Percentiles rank a stretch among this genome's conserved stretches.
These are phyloP conservation scores for Mellivora capensis DNA, from an alignment of 2,113 vertebrate genomes.

Conservation along the genomic window DNA sequence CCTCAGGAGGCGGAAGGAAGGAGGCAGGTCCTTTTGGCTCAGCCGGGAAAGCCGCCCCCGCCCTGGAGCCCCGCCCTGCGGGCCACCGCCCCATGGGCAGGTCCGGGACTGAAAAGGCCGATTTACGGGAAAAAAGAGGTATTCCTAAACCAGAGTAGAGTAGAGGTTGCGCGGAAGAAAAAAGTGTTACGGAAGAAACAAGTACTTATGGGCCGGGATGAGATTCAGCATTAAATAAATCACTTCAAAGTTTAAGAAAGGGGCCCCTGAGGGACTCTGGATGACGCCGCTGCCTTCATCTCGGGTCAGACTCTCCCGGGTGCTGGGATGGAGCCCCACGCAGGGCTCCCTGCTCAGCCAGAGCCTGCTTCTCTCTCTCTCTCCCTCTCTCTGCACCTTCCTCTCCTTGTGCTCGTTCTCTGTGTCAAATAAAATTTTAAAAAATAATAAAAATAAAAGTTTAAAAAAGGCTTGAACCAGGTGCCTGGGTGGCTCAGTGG, in stretches of 20 bases:
- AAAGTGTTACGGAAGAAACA: background rate
- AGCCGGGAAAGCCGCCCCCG: fast-evolving
- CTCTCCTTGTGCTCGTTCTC: too few relatives aligned
- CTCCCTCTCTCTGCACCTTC: too few relatives aligned
- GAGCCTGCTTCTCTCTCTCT: too few relatives aligned
- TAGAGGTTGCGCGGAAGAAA: background rate
- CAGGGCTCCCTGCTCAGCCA: too few relatives aligned
- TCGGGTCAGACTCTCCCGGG: too few relatives aligned
- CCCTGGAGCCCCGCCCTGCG: background rate
- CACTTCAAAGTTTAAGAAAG: background rate
- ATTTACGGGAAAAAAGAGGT: background rate
- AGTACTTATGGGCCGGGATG: background rate
- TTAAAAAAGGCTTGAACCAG: too few relatives aligned
- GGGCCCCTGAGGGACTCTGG: too few relatives aligned
- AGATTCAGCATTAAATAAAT: background rate
- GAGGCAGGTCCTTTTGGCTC: fast-evolving
- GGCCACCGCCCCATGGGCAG: background rate
- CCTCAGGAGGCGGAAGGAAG: background rate
- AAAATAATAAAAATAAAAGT: too few relatives aligned
- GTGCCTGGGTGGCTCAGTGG: too few relatives aligned
- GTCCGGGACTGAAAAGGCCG: background rate
- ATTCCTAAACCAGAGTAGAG: background rate
- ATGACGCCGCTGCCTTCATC: too few relatives aligned
- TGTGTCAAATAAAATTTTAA: too few relatives aligned
- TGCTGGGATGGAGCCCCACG: too few relatives aligned